Evolutionary conservation across 2,113 vertebrate genomes (phyloP).

Genomic region (Crotalus viridis): DNA sequence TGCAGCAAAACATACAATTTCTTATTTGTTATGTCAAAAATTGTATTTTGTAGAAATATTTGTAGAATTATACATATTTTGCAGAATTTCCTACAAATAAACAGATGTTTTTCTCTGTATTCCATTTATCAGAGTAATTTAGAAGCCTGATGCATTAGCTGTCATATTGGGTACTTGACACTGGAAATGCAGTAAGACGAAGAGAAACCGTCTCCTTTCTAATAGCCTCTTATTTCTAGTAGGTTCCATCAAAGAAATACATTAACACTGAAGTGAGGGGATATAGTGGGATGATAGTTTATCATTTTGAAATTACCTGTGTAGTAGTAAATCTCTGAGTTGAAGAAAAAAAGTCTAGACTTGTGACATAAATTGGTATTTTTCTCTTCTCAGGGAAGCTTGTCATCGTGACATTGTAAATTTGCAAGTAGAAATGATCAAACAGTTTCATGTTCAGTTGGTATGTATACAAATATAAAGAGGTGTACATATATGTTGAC

Average conservation of each 20-base stretch:
- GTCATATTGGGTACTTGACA: background rate
- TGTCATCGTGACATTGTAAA: conserved; percentile 95
- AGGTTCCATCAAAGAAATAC: background rate
- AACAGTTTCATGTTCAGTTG: conserved; percentile 95
- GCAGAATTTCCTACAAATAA: background rate
- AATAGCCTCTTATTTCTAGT: background rate
- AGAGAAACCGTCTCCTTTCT: background rate
- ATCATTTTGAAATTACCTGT: background rate
- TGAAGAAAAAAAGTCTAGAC: background rate
- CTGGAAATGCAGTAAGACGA: background rate
- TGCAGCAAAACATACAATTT: background rate
- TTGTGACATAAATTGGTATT: conserved; percentile 25
- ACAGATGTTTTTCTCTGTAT: background rate
- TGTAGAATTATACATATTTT: background rate
- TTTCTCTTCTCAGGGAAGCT: conserved; percentile 76
- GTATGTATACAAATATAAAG: conserved; percentile 70
- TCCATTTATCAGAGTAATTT: background rate
- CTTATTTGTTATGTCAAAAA: background rate
- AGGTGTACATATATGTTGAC: background rate
- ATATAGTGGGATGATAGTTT: background rate
- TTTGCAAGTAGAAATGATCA: conserved; percentile 97
- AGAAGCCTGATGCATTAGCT: background rate
- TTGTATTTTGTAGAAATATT: background rate
- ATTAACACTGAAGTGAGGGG: background rate
- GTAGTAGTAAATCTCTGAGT: background rate